Percentiles rank a stretch among this genome's conserved stretches.
phyloP scores from a whole-genome alignment of 2,797 vertebrate species.

The Amazona finschi region DNA sequence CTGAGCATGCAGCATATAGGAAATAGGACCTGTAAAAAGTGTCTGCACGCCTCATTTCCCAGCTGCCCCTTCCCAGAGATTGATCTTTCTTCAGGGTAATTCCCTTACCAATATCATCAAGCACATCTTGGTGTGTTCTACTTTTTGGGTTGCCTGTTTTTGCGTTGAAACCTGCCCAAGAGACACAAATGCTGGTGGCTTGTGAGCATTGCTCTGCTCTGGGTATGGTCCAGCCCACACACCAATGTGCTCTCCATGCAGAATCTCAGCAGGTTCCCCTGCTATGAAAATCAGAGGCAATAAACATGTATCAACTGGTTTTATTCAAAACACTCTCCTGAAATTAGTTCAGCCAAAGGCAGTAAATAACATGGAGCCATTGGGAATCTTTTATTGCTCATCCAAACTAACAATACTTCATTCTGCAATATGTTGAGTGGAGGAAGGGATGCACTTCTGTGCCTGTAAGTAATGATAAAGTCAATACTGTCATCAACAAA shows the following conservation, averaged over 20 bases:
- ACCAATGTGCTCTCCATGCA: fast-evolving
- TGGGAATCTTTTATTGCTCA: neutral
- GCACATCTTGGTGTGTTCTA: fast-evolving
- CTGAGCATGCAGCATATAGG: neutral
- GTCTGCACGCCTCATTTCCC: neutral
- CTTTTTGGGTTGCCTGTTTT: neutral
- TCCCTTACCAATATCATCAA: neutral
- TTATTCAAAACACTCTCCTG: conserved; percentile 1
- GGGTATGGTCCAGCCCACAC: neutral
- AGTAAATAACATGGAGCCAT: neutral
- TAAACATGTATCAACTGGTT: neutral
- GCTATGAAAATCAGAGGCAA: neutral
- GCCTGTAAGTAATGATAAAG: neutral
- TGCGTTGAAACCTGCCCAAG: neutral
- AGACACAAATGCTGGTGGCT: neutral
- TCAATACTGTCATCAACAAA: neutral
- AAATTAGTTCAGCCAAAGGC: neutral
- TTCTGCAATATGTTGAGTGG: neutral
- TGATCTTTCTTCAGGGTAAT: neutral
- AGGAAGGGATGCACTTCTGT: neutral
- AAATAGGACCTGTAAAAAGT: neutral
- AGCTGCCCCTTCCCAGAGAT: neutral
- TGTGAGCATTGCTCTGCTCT: neutral
- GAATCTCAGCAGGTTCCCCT: neutral
- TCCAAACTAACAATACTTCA: neutral